Percentiles rank a stretch among this genome's conserved stretches.
Conservation (phyloP, 2,888 invertebrate genomes). For the Sinotaia quadrata region DNA sequence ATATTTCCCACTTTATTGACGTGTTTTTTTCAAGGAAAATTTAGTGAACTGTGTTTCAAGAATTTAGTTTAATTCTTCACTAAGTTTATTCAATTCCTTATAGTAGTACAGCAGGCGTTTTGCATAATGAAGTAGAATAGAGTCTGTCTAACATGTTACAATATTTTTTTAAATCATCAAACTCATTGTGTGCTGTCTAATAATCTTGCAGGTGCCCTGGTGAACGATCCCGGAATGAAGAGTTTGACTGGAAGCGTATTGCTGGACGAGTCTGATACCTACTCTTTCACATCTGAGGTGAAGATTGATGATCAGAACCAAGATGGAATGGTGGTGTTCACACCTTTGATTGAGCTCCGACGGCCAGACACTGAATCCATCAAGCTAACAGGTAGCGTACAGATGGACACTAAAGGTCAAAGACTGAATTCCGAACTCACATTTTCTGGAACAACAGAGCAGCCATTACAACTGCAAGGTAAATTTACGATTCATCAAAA, state of each 20-base stretch:
- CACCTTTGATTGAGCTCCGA: slow-evolving; percentile 49
- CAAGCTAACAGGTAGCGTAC: slow-evolving; percentile 43
- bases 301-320: slow-evolving; percentile 45
- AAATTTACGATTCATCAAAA: too few relatives aligned
- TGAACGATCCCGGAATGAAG: slow-evolving; percentile 43
- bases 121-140: too few relatives aligned
- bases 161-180: too few relatives aligned
- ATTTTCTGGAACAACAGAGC: slow-evolving; percentile 41
- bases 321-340: slow-evolving; percentile 42
- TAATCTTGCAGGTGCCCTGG: slow-evolving; percentile 47
- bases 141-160: too few relatives aligned
- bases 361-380: slow-evolving; percentile 49
- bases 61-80: too few relatives aligned
- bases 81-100: too few relatives aligned
- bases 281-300: slow-evolving; percentile 53
- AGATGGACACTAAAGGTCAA: slow-evolving; percentile 16
- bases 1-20: too few relatives aligned
- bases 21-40: too few relatives aligned
- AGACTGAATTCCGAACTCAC: slow-evolving; percentile 45
- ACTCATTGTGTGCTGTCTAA: too few relatives aligned
- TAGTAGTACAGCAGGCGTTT: too few relatives aligned
- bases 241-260: slow-evolving; percentile 46
- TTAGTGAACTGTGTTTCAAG: too few relatives aligned
- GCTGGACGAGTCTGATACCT: slow-evolving; percentile 51
- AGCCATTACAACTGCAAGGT: slow-evolving; percentile 50